Evolutionary conservation across 2,888 invertebrate genomes (phyloP), one percentile per base, ranked within the genome.

Genomic region (Elmis aenea): DNA sequence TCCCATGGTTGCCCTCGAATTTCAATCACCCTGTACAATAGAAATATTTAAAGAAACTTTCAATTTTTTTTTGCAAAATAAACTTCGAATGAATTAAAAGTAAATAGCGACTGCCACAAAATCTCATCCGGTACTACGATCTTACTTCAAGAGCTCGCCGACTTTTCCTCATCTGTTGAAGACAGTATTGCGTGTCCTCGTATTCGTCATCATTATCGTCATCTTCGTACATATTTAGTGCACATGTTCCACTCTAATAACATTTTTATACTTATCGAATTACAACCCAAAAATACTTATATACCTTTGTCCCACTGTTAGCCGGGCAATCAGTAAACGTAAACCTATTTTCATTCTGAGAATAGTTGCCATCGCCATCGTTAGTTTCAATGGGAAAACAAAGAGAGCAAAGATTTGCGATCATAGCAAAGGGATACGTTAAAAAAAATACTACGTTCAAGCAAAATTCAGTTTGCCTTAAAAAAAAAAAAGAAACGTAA

Each of bases 361-460:
- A 51, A 13, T n/a, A 23, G 13, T 39, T 29, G 5, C 32, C 16
- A 4, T 53, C 54, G 6, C 51, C 51, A 15, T 51, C 46, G 26
- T 50, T 51, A 26, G 56, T 54, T 26, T 50, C 53, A 33, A 59
- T 58, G 29, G 61, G 62, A 38, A 62, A 66, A 33, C 60, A 60
- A 3, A 59, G 26, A n/a, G 58, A 51, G 36, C 62, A 57, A 3
- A 61, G 24, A 15, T 56, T 57, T 11, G 65, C 35, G 11, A 60
- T 8, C 25, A 64, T 46, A 2, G 66, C 61, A 33, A 71, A 47
- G 2, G 72, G 72, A 44, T 65, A 69, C 2, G 68, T 61, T 44
- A 72, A 50, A 53, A 73, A 73, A 45, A 72, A 72, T 41, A 68
- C 60, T 2, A 66, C 39, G 46, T 73, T 72, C 29, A 72, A 53